phyloP scores from a whole-genome alignment of 2,888 invertebrate species.

The Troides aeacus region DNA sequence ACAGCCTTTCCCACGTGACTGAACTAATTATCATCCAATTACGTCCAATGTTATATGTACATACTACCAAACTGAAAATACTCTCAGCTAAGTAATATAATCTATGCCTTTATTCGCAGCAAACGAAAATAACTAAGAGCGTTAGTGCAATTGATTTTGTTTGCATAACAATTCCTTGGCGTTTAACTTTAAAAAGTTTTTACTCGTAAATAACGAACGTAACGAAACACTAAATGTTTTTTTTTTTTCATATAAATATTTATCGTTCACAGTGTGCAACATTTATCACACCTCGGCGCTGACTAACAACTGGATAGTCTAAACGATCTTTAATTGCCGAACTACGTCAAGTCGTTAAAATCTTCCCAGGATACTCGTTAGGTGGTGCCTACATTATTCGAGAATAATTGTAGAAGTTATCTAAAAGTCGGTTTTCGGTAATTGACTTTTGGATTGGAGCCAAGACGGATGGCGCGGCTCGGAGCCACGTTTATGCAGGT shows the following conservation, averaged over 20 bases:
- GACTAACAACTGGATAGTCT: conserved; percentile 23
- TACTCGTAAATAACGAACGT: not conserved
- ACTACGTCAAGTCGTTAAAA: conserved; percentile 60
- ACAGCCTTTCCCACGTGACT: not conserved
- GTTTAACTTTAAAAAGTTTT: not conserved
- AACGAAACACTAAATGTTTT: not conserved
- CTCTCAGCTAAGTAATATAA: not conserved
- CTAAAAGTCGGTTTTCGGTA: conserved; percentile 54
- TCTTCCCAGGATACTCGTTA: conserved; percentile 60
- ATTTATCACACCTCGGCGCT: conserved; percentile 11
- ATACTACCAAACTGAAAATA: not conserved
- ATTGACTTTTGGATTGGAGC: conserved; percentile 71
- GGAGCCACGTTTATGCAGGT: conserved; percentile 23
- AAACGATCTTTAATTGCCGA: conserved; percentile 58
- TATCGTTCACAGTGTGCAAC: conserved; percentile 6
- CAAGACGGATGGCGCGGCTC: conserved; percentile 47
- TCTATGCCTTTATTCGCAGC: not conserved
- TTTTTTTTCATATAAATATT: conserved; percentile 5
- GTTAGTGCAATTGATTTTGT: not conserved
- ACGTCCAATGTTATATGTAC: not conserved
- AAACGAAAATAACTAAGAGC: not conserved
- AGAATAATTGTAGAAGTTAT: conserved; percentile 71
- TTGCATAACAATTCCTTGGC: not conserved
- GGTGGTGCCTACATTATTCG: conserved; percentile 63
- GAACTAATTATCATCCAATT: not conserved